These are phyloP conservation scores for Gambelia wislizenii DNA, from an alignment of 2,797 vertebrate species.

Conservation along the genomic window DNA sequence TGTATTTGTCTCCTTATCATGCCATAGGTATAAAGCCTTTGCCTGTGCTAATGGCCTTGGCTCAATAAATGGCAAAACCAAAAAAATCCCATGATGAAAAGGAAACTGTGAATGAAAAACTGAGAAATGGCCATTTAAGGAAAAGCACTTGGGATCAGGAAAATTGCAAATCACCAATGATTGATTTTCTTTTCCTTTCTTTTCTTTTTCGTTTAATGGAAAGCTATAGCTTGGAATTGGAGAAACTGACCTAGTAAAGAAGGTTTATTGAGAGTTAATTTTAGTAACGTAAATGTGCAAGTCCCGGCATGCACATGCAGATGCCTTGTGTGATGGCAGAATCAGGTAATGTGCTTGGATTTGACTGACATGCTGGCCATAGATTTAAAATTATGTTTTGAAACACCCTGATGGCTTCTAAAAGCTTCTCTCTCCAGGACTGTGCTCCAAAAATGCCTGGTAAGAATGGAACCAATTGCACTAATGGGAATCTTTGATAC, in stretches of 20 bases:
- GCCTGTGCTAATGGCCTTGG: background rate
- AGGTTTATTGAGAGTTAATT: background rate
- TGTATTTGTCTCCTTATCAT: background rate
- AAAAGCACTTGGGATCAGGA: background rate
- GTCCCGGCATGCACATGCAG: background rate
- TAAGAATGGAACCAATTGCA: conserved; percentile 12
- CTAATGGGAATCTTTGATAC: conserved; percentile 38
- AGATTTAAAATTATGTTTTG: conserved; percentile 35
- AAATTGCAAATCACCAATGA: background rate
- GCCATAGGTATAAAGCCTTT: background rate
- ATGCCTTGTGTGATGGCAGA: background rate
- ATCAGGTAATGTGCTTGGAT: conserved; percentile 18
- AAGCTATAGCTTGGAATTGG: background rate
- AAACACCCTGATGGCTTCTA: conserved; percentile 20
- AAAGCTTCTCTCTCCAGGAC: background rate
- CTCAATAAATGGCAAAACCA: accelerated
- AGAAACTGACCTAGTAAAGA: background rate
- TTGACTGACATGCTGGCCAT: conserved; percentile 20
- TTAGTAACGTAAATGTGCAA: background rate
- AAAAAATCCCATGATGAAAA: background rate
- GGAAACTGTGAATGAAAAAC: background rate
- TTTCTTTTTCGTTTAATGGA: background rate
- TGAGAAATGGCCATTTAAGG: background rate
- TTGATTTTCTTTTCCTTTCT: background rate
- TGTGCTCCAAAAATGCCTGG: conserved; percentile 20